Conservation (phyloP, 2,113 vertebrate genomes). For the Callionymus lyra region DNA sequence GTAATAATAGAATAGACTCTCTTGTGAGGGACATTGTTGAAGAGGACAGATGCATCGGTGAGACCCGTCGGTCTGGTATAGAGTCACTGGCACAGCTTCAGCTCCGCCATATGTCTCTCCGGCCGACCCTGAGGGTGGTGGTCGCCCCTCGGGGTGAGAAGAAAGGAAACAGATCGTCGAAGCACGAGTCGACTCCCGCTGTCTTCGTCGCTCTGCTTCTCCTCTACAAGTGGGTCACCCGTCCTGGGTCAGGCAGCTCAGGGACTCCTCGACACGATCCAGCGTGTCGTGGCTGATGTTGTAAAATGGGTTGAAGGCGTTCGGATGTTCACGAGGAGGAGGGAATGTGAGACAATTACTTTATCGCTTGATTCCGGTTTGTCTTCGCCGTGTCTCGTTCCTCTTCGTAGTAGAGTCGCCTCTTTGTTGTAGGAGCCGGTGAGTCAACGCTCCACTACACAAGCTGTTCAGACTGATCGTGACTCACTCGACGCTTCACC, state of each 20-base stretch:
- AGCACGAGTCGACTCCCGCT: neutral
- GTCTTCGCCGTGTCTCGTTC: conserved; percentile 4
- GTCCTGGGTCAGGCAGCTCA: conserved; percentile 36
- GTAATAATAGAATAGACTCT: neutral
- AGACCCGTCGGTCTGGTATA: conserved; percentile 5
- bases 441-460: conserved; percentile 3
- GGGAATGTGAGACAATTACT: too few species aligned
- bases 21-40: neutral
- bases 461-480: conserved; percentile 3
- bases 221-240: conserved; percentile 51
- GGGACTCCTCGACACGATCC: too few species aligned
- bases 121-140: conserved; percentile 30
- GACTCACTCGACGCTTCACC: neutral
- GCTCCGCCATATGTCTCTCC: conserved; percentile 58
- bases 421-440: neutral
- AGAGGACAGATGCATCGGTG: neutral
- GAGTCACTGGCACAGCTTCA: conserved; percentile 13
- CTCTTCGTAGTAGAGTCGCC: neutral
- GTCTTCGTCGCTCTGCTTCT: conserved; percentile 15
- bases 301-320: too few species aligned
- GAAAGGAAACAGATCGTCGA: conserved; percentile 10
- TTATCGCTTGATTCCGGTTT: conserved; percentile 3
- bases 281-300: too few species aligned
- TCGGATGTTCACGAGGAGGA: too few species aligned
- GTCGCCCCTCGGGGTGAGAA: conserved; percentile 23